These are phyloP conservation scores for Neodiprion lecontei DNA, from an alignment of 1,140 invertebrate species.

Conservation along the genomic window DNA sequence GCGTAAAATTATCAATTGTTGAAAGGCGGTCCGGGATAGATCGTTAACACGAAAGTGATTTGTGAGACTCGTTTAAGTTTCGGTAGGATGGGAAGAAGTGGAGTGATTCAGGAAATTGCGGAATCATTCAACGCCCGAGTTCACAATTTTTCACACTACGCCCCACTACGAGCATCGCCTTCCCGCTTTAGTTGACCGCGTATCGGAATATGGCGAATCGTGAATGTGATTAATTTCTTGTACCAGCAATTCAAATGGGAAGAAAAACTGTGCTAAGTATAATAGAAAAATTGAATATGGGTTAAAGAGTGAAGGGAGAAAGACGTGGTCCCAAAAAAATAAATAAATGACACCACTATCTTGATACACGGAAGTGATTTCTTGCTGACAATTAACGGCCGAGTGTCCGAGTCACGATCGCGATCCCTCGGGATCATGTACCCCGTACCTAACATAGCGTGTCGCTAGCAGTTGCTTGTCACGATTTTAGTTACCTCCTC, in stretches of 20 bases:
- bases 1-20: conserved; percentile 38
- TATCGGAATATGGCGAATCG: neutral
- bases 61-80: conserved; percentile 25
- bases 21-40: conserved; percentile 24
- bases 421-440: neutral
- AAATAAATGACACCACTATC: neutral
- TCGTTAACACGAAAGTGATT: neutral
- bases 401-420: conserved; percentile 2
- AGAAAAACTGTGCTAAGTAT: neutral
- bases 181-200: no score
- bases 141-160: neutral
- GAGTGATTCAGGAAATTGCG: neutral
- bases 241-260: neutral
- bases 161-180: neutral
- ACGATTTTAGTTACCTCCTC: neutral
- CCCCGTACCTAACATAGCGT: conserved; percentile 1
- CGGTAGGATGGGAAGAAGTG: neutral
- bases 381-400: neutral
- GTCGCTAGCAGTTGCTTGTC: neutral
- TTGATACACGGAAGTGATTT: conserved; percentile 5
- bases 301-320: no score
- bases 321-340: no score
- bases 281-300: neutral
- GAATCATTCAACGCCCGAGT: neutral
- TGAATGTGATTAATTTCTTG: neutral